Evolutionary conservation across 1,140 invertebrate species (phyloP).

Genomic region (Dysdera silvatica): DNA sequence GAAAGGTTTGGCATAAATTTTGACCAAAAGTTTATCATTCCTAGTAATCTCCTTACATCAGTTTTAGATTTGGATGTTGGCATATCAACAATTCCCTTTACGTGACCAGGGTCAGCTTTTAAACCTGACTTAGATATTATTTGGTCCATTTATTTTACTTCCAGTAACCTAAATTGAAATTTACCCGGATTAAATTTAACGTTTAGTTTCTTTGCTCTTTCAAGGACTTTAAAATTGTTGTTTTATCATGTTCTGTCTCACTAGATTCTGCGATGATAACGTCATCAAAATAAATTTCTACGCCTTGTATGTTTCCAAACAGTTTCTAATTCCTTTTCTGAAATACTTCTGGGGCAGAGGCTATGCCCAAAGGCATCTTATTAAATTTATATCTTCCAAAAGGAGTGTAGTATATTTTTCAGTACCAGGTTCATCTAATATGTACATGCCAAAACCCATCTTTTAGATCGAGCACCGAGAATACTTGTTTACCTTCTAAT

Average conservation of each 20-base stretch:
- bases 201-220: background rate
- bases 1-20: conserved; percentile 17
- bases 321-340: conserved; percentile 11
- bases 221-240: conserved; percentile 2
- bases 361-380: conserved; percentile 47
- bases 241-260: conserved; percentile 2
- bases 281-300: conserved; percentile 11
- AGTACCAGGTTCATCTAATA: background rate
- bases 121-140: conserved; percentile 14
- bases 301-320: conserved; percentile 10
- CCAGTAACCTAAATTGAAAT: conserved; percentile 10
- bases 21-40: conserved; percentile 13
- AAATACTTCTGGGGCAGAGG: conserved; percentile 40
- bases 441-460: conserved; percentile 2
- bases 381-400: conserved; percentile 41
- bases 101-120: conserved; percentile 9
- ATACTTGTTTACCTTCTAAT: conserved; percentile 7
- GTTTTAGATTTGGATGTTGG: conserved; percentile 15
- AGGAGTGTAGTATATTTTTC: too few relatives aligned
- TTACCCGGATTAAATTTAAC: conserved; percentile 16
- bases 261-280: conserved; percentile 1
- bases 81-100: conserved; percentile 16
- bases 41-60: conserved; percentile 8
- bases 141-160: conserved; percentile 24
- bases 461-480: background rate